These are phyloP conservation scores for Ophraella communa DNA, from an alignment of 2,888 invertebrate genomes.

Conservation along the genomic window DNA sequence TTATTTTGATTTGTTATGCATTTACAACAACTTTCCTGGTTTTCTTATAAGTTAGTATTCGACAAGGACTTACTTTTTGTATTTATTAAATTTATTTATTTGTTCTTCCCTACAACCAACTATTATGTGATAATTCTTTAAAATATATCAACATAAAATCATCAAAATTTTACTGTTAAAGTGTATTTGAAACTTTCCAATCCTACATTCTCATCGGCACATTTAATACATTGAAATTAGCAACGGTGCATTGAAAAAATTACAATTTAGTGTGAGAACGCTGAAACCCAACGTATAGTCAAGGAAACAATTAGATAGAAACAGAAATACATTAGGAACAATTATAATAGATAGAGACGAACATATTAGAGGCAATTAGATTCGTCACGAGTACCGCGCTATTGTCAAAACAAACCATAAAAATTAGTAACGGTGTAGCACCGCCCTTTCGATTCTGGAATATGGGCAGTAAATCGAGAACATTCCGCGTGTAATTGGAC, in stretches of 20 bases:
- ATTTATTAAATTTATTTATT: too few species aligned
- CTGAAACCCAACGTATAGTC: slow-evolving; percentile 14
- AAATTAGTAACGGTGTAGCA: slow-evolving; percentile 47
- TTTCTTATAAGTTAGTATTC: too few species aligned
- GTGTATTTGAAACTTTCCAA: too few species aligned
- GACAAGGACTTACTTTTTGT: too few species aligned
- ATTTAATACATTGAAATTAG: slow-evolving; percentile 4
- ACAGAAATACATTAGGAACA: neutral
- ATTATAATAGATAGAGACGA: slow-evolving; percentile 4
- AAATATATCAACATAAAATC: too few species aligned
- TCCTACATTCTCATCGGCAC: slow-evolving; percentile 1
- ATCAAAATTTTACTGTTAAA: too few species aligned
- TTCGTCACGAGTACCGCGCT: slow-evolving; percentile 44
- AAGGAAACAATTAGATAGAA: slow-evolving; percentile 33
- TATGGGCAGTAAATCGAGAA: slow-evolving; percentile 14
- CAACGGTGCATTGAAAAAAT: slow-evolving; percentile 21
- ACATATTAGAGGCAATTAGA: slow-evolving; percentile 41
- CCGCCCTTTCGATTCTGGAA: slow-evolving; percentile 38
- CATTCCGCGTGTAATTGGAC: slow-evolving; percentile 48
- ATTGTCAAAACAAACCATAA: slow-evolving; percentile 52
- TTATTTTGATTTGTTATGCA: too few species aligned
- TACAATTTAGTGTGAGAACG: slow-evolving; percentile 36
- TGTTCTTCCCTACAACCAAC: too few species aligned
- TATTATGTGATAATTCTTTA: too few species aligned
- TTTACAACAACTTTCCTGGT: too few species aligned